Evolutionary conservation across 2,113 vertebrate genomes (phyloP), one percentile per base, ranked within the genome.

Genomic region (Erpornis zantholeuca): DNA sequence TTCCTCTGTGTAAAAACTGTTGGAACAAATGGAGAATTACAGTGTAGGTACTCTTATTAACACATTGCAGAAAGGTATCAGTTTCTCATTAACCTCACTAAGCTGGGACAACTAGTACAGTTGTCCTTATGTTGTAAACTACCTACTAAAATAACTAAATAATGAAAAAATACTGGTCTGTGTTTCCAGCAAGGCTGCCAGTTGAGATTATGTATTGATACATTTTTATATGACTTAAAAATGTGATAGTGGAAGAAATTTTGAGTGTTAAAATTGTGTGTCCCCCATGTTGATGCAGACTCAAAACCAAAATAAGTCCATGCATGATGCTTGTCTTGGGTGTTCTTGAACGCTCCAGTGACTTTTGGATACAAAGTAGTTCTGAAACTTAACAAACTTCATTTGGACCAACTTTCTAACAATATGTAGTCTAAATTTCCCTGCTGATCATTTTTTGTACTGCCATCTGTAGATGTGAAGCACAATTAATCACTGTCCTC

Each of bases 381-480:
- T 92, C 79, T 90, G 27, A 45, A 88, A 42, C 54, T 72, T 90
- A 70, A 63, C 25, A 50, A 77, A 92, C 82, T 93, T 93, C 38
- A 59, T 86, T 97, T 94, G 94, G 92, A 93, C 42, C 66, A 88
- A 76, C 85, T 90, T 95, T 90, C 82, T 86, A 88, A 88, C 92
- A 88, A 82, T 81, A 82, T 88, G 75, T 94, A 97, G 72, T 90
- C 87, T 93, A 57, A 90, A 96, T 97, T 96, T 96, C 95, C 94
- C 87, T 90, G 79, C 78, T 96, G 94, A 95, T 96, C 40, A 1
- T n/a, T 95, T 95, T 88, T 95, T 95, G 82, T 96, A 77, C 66
- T 94, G 82, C 88, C 88, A 94, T 95, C 95, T 95, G 85, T 96
- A 94, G 90, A 93, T 86, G 54, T 70, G 82, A 85, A 92, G 75